Evolutionary conservation across 1,140 invertebrate genomes (phyloP), one percentile per base, ranked within the genome.

Genomic region (Aplysia californica): DNA sequence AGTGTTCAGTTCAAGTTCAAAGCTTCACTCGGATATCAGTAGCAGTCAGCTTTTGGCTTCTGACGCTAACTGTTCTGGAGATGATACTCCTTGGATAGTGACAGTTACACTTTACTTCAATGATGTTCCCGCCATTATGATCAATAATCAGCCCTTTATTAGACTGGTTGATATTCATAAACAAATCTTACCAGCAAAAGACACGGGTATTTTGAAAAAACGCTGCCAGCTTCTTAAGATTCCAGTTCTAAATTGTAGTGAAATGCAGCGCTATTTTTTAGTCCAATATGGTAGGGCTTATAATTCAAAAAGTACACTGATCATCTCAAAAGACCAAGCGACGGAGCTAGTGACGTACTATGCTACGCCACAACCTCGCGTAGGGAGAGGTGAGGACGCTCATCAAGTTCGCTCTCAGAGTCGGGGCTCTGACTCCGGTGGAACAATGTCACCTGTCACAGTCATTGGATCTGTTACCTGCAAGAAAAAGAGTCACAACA

Each of bases 151-250:
- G 41, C 85, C 87, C 58, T 87, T 82, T 81, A 83, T 89, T 0
- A 79, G 89, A 29, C 75, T 90, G 41, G 88, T 90, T 10, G 89
- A 90, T 69, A 89, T 90, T 71, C 87, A 89, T 77, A 88, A 88
- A 79, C 89, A 90, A 79, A 87, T 88, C 59, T 77, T 90, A 61
- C 89, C 89, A 38, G 88, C 89, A 29, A 90, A 90, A 79, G 88
- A 89, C 69, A 90, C 89, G 5, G 89, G 89, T 29, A 86, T 90
- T 66, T 72, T 90, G 41, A 90, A 90, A 76, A 89, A 89, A 78
- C 80, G 89, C 6, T 89, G 88, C 58, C 85, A 87, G 79, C 76
- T 87, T n/a, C 79, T 90, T 72, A 82, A 83, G n/a, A 83, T 89
- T 44, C 72, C 82, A 21, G 84, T 90, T 15, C 72, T 78, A 26